Conservation (phyloP, 2,113 vertebrate genomes). For the Nycticebus coucang region DNA sequence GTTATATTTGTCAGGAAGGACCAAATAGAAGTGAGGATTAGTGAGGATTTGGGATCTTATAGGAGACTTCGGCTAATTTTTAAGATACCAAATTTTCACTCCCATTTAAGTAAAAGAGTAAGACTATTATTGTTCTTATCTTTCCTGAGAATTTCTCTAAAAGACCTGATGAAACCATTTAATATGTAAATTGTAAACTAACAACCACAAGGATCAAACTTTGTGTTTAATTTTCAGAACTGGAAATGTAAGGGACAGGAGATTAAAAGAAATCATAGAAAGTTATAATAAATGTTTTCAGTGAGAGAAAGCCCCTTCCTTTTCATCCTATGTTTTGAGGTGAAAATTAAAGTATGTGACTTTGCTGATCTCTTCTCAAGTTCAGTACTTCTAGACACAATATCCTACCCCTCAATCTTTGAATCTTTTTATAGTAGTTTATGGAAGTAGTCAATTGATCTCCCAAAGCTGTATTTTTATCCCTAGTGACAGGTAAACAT, state of each 20-base stretch:
- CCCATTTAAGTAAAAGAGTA: neutral
- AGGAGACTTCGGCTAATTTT: neutral
- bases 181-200: neutral
- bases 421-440: neutral
- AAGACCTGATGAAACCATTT: neutral
- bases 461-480: conserved; percentile 1
- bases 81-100: neutral
- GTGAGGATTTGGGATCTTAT: neutral
- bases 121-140: neutral
- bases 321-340: neutral
- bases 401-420: neutral
- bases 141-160: neutral
- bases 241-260: neutral
- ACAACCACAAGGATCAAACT: neutral
- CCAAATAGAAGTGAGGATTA: neutral
- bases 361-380: neutral
- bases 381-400: neutral
- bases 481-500: neutral
- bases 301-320: neutral
- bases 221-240: conserved; percentile 5
- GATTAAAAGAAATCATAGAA: neutral
- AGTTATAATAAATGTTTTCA: neutral
- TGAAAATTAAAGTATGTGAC: neutral
- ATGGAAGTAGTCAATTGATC: neutral
- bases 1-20: neutral